phyloP scores from a whole-genome alignment of 2,113 vertebrate genomes.

The Opisthocomus hoazin region DNA sequence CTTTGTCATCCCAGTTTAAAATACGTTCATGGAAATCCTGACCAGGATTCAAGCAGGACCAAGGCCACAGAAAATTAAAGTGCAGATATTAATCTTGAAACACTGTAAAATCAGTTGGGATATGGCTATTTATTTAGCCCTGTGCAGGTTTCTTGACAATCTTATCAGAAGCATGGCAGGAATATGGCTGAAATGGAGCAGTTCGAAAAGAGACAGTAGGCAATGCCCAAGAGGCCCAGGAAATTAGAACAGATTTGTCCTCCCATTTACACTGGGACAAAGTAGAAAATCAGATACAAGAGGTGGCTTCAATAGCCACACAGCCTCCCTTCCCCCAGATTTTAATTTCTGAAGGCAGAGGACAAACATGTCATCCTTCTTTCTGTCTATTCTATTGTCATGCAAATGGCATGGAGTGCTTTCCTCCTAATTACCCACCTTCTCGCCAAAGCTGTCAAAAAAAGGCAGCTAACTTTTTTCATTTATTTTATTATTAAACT shows the following conservation, averaged over 20 bases:
- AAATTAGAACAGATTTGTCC: not conserved
- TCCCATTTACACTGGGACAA: not conserved
- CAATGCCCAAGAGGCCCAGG: not conserved
- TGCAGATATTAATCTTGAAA: not conserved
- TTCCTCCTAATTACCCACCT: conserved; percentile 23
- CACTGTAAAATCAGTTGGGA: not conserved
- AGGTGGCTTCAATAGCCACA: not conserved
- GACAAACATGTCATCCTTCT: conserved; percentile 44
- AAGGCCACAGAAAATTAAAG: not conserved
- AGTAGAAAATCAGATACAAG: conserved; percentile 1
- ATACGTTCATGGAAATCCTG: not conserved
- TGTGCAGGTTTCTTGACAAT: not conserved
- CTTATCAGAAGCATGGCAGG: not conserved
- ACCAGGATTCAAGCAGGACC: not conserved
- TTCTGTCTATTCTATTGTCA: conserved; percentile 2
- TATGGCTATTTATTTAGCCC: not conserved
- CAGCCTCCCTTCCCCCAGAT: not conserved
- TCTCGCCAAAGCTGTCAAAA: conserved; percentile 24
- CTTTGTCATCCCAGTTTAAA: not conserved
- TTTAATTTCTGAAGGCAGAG: conserved; percentile 16
- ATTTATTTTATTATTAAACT: conserved; percentile 49
- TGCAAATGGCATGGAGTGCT: conserved; percentile 33
- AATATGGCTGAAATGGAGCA: not conserved
- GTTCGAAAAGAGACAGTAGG: not conserved
- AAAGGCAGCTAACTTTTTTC: conserved; percentile 4